These are phyloP conservation scores for Lutraria lutraria DNA, from an alignment of 2,888 invertebrate genomes.

Conservation along the genomic window DNA sequence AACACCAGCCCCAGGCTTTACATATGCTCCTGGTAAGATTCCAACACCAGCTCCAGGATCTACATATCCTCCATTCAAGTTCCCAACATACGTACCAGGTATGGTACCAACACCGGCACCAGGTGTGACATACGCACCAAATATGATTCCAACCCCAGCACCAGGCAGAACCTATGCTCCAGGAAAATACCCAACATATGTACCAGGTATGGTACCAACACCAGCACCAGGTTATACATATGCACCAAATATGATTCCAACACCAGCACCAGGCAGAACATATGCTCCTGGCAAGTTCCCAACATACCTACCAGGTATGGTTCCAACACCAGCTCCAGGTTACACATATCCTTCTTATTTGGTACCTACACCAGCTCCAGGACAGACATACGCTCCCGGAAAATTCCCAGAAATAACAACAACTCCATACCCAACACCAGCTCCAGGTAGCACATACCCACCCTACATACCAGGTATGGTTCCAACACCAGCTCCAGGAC, in stretches of 20 bases:
- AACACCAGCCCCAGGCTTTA: conserved; percentile 70
- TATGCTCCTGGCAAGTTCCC: conserved; percentile 67
- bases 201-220: conserved; percentile 70
- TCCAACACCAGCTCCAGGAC: conserved; percentile 67
- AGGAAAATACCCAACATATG: conserved; percentile 59
- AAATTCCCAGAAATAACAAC: conserved; percentile 62
- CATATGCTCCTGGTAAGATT: conserved; percentile 61
- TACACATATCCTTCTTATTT: conserved; percentile 64
- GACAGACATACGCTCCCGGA: conserved; percentile 65
- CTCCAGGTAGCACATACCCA: conserved; percentile 62
- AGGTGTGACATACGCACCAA: conserved; percentile 65
- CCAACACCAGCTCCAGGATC: conserved; percentile 67
- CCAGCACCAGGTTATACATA: conserved; percentile 72
- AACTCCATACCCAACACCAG: conserved; percentile 62
- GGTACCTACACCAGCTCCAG: conserved; percentile 65
- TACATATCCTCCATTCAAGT: conserved; percentile 68
- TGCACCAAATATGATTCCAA: conserved; percentile 72
- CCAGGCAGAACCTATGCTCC: conserved; percentile 72
- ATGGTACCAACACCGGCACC: conserved; percentile 67
- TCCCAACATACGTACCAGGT: conserved; percentile 68
- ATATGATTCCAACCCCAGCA: conserved; percentile 67
- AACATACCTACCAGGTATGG: conserved; percentile 61
- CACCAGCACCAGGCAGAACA: conserved; percentile 69
- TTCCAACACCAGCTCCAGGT: conserved; percentile 69
- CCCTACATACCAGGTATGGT: conserved; percentile 67